These are phyloP conservation scores for Synanthedon tipuliformis DNA, from an alignment of 2,888 invertebrate species.

Conservation along the genomic window DNA sequence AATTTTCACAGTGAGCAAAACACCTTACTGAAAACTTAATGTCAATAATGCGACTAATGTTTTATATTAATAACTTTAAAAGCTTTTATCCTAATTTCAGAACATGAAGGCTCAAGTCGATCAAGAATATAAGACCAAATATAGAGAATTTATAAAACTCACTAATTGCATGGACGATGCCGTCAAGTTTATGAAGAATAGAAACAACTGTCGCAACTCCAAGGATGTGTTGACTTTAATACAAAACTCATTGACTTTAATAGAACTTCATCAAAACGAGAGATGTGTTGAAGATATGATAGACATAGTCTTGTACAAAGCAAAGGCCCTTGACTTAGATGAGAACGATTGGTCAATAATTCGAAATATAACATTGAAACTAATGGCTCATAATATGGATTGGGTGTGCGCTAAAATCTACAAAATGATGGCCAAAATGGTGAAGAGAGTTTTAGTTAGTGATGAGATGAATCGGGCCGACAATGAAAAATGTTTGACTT, in stretches of 20 bases:
- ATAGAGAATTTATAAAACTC: conserved; percentile 41
- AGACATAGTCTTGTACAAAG: conserved; percentile 38
- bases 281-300: conserved; percentile 56
- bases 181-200: conserved; percentile 42
- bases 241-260: conserved; percentile 63
- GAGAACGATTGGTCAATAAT: conserved; percentile 42
- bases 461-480: conserved; percentile 41
- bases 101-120: conserved; percentile 35
- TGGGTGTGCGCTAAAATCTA: conserved; percentile 70
- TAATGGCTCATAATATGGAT: conserved; percentile 69
- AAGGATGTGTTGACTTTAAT: conserved; percentile 52
- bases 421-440: conserved; percentile 59
- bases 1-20: too few relatives aligned
- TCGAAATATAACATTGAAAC: conserved; percentile 53
- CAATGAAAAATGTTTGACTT: conserved; percentile 59
- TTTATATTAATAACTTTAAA: too few relatives aligned
- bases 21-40: too few relatives aligned
- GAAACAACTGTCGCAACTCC: conserved; percentile 25
- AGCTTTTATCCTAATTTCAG: conserved; percentile 19
- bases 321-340: conserved; percentile 36
- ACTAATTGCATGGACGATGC: conserved; percentile 46
- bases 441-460: conserved; percentile 67
- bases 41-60: too few relatives aligned
- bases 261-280: conserved; percentile 72
- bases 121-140: conserved; percentile 52